Conservation (phyloP, 2,113 vertebrate species). For the Damaliscus lunatus region DNA sequence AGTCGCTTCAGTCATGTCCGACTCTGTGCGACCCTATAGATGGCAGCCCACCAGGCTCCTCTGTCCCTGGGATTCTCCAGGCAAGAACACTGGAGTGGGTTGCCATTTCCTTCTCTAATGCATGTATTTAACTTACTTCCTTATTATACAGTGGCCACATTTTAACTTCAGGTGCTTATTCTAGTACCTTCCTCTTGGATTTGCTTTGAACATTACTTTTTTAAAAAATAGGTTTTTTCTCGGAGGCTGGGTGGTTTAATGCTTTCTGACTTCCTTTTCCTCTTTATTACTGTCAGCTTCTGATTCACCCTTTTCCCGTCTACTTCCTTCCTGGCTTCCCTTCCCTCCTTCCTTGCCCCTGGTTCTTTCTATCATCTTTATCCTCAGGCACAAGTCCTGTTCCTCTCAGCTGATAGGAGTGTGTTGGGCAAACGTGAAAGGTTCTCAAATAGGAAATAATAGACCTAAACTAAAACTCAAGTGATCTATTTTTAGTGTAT, state of each 20-base stretch:
- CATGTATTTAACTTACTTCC: not conserved
- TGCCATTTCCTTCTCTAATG: not conserved
- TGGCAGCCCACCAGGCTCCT: not conserved
- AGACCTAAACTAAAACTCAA: not conserved
- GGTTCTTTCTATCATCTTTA: not conserved
- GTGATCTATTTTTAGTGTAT: not conserved
- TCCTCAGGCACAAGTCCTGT: not conserved
- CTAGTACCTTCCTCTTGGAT: not conserved
- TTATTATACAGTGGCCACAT: not conserved
- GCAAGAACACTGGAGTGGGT: not conserved
- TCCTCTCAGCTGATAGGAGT: not conserved
- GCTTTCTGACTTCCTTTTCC: too few relatives aligned
- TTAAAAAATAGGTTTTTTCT: not conserved
- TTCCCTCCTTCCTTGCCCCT: not conserved
- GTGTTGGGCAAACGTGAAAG: not conserved
- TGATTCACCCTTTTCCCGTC: fast-evolving
- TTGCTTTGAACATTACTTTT: not conserved
- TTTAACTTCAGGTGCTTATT: not conserved
- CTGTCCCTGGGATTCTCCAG: not conserved
- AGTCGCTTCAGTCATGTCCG: fast-evolving
- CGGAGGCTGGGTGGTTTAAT: not conserved
- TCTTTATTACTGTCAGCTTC: not conserved
- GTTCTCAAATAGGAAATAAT: not conserved
- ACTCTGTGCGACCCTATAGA: not conserved
- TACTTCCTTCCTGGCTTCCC: fast-evolving